Evolutionary conservation across 2,888 invertebrate genomes (phyloP), one percentile per base, ranked within the genome.

Genomic region (Orthonevra nobilis): DNA sequence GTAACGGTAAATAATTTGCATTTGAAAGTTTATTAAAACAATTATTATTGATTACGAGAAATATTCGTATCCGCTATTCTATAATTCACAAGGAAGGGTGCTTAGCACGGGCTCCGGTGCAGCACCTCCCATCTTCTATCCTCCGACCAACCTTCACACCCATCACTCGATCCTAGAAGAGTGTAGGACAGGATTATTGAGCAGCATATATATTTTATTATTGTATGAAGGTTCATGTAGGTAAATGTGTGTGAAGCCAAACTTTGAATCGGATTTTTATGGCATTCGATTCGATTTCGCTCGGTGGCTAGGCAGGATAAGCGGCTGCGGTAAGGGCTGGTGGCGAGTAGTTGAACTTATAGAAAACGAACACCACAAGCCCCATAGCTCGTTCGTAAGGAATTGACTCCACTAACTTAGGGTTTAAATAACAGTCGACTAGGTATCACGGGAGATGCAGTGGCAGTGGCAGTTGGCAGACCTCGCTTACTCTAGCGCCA

Each of bases 11-110:
- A 79, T 79, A 73, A 79, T 79, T 79, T 79, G 79, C 79, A 79
- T 79, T 79, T 68, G 73, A 79, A 79, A 73, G 79, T 79, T 79
- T 79, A 79, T 79, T 73, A 79, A 79, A 79, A 79, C 79, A 79
- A 79, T 79, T 79, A 73, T 79, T 73, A 79, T 79, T 79, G 79
- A 79, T 79, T 79, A 73, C 66, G 64, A 73, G 79, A 79, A 79
- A 79, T 73, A 79, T 79, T 79, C 79, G 79, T 73, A 79, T 77
- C 77, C 72, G 66, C 73, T 73, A 60, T 73, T 68, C 66, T 68
- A 79, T 79, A 79, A 79, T 79, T 79, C 66, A 73, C 40, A 3
- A n/a, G n/a, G n/a, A 68, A 79, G 79, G 42, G 61, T 54, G 15
- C 42, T 30, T 7, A 30, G 14, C 32, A n/a, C 48, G 30, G n/a